Percentiles rank a stretch among this genome's conserved stretches.
Conservation (phyloP, 2,797 vertebrate genomes). For the Tragopan temminckii region DNA sequence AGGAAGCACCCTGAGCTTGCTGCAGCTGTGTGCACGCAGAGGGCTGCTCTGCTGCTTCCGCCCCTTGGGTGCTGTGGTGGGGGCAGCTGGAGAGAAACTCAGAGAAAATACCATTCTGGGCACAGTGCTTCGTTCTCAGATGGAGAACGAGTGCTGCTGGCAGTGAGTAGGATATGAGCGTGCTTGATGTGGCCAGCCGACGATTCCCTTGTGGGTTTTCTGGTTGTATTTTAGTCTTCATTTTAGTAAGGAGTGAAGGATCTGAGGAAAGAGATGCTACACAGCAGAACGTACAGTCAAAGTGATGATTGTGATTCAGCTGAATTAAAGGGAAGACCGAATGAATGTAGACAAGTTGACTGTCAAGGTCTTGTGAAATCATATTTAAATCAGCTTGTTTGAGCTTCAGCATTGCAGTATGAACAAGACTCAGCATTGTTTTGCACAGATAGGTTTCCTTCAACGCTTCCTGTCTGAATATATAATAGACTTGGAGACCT, state of each 20-base stretch:
- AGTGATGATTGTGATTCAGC: neutral
- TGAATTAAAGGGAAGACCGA: neutral
- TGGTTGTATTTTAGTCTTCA: neutral
- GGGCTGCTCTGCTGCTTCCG: neutral
- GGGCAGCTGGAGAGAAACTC: neutral
- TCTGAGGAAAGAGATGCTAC: neutral
- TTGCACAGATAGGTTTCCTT: neutral
- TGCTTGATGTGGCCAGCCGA: neutral
- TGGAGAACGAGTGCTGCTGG: neutral
- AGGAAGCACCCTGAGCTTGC: neutral
- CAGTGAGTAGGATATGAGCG: neutral
- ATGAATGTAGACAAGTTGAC: neutral
- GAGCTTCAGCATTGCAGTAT: neutral
- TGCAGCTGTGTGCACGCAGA: neutral
- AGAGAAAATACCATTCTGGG: neutral
- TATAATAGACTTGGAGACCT: neutral
- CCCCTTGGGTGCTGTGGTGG: neutral
- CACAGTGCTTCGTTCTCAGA: neutral
- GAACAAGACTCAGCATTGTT: neutral
- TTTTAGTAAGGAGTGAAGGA: neutral
- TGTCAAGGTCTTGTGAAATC: neutral
- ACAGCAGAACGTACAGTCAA: neutral
- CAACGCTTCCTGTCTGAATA: neutral
- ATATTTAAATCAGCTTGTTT: neutral
- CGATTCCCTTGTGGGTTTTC: neutral